Evolutionary conservation across 2,888 invertebrate species (phyloP).

Genomic region (Yponomeuta evonymella): DNA sequence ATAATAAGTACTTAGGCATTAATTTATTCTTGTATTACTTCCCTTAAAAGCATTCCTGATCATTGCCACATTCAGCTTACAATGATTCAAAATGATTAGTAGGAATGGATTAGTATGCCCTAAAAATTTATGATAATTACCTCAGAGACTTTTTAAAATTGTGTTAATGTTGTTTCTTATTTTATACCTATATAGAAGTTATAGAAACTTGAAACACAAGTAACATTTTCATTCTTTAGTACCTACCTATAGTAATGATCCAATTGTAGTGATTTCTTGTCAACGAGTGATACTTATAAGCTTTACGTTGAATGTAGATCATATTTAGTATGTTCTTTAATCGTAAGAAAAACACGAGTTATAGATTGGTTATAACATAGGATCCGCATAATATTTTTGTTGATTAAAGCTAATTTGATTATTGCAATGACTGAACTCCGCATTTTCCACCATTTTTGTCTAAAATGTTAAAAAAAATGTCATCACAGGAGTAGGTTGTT

Average conservation of each 20-base stretch:
- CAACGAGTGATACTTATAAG: conserved; percentile 54
- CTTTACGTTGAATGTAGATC: conserved; percentile 25
- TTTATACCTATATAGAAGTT: too few species aligned
- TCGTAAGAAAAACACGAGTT: not conserved
- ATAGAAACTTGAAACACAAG: too few species aligned
- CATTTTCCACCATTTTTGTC: conserved; percentile 42
- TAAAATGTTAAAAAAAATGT: conserved; percentile 28
- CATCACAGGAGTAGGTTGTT: conserved; percentile 69
- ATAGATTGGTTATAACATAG: conserved; percentile 24
- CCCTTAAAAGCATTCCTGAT: not conserved
- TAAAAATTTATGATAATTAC: conserved; percentile 25
- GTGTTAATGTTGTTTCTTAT: too few species aligned
- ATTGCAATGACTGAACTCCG: conserved; percentile 65
- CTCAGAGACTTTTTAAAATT: conserved; percentile 26
- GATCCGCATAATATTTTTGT: conserved; percentile 28
- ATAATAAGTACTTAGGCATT: conserved; percentile 26
- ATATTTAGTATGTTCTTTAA: not conserved
- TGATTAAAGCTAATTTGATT: conserved; percentile 6
- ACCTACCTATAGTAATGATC: too few species aligned
- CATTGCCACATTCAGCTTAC: not conserved
- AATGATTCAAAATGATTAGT: not conserved
- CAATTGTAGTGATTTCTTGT: conserved; percentile 48
- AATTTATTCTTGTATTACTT: conserved; percentile 28
- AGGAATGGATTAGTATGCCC: not conserved
- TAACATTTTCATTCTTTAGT: too few species aligned